These are phyloP conservation scores for Coecobrya sp. DNA, from an alignment of 2,888 invertebrate genomes.

Conservation along the genomic window DNA sequence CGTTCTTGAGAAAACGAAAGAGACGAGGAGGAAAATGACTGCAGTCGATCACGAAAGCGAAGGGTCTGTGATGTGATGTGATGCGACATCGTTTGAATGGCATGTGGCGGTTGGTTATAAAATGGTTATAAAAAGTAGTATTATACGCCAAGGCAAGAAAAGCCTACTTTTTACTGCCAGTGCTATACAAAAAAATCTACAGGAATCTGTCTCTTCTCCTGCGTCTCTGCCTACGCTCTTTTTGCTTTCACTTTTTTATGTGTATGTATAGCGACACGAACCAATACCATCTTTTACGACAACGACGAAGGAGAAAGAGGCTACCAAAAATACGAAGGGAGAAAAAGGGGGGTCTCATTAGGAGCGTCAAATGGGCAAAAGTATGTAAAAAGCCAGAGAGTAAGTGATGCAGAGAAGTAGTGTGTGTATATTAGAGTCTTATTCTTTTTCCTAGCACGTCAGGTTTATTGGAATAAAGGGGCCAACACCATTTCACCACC, in stretches of 20 bases:
- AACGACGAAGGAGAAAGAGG: conserved; percentile 22
- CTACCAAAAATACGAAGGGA: conserved; percentile 25
- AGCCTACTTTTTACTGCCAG: conserved; percentile 42
- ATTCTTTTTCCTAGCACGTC: background rate
- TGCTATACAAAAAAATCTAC: background rate
- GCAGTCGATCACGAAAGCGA: conserved; percentile 79
- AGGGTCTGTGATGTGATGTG: conserved; percentile 77
- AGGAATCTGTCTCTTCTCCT: conserved; percentile 34
- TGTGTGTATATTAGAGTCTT: conserved; percentile 42
- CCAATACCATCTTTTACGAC: conserved; percentile 60
- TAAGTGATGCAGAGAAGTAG: conserved; percentile 42
- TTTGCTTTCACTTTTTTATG: conserved; percentile 32
- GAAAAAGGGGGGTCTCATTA: conserved; percentile 68
- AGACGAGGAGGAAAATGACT: conserved; percentile 68
- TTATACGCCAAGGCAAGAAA: conserved; percentile 47
- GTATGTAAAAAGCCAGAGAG: conserved; percentile 34
- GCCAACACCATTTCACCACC: conserved; percentile 40
- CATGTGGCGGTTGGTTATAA: conserved; percentile 38
- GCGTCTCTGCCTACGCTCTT: background rate
- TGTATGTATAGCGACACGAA: conserved; percentile 49
- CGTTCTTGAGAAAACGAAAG: conserved; percentile 31
- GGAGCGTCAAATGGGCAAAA: conserved; percentile 77
- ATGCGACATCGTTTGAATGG: conserved; percentile 78
- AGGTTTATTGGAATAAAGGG: conserved; percentile 15
- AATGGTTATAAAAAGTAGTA: conserved; percentile 1